Conservation (phyloP, 2,797 vertebrate genomes). For the Lutjanus campechanus region DNA sequence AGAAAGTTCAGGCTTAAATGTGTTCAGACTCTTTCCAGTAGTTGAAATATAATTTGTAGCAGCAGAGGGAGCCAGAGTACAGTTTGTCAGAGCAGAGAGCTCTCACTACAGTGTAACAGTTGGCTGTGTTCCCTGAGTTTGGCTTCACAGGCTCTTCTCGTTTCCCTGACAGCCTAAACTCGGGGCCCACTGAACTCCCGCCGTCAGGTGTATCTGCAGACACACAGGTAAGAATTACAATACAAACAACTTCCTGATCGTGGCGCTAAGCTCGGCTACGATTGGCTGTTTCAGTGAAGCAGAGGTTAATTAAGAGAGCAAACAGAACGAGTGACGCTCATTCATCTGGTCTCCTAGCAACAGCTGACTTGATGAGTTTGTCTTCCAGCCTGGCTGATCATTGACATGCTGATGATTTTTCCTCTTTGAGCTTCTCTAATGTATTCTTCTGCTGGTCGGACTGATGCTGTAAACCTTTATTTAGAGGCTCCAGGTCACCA, state of each 20-base stretch:
- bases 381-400: conserved; percentile 41
- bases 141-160: not conserved
- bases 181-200: not conserved
- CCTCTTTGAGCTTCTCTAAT: conserved; percentile 55
- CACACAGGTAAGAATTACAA: not conserved
- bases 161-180: not conserved
- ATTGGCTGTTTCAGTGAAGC: conserved; percentile 44
- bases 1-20: not conserved
- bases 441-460: conserved; percentile 16
- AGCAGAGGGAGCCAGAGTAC: conserved; percentile 50
- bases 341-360: conserved; percentile 61
- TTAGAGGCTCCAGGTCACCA: not conserved
- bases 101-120: not conserved
- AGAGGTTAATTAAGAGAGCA: conserved; percentile 31
- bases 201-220: not conserved
- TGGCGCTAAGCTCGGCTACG: not conserved
- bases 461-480: not conserved
- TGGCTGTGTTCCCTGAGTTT: not conserved
- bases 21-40: not conserved
- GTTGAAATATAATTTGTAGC: not conserved
- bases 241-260: conserved; percentile 14
- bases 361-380: conserved; percentile 45
- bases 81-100: not conserved
- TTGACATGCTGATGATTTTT: conserved; percentile 68
- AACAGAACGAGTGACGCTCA: conserved; percentile 40